Evolutionary conservation across 2,888 invertebrate species (phyloP), one percentile per base, ranked within the genome.

Genomic region (Pseudococcus jackbeardsleyi): DNA sequence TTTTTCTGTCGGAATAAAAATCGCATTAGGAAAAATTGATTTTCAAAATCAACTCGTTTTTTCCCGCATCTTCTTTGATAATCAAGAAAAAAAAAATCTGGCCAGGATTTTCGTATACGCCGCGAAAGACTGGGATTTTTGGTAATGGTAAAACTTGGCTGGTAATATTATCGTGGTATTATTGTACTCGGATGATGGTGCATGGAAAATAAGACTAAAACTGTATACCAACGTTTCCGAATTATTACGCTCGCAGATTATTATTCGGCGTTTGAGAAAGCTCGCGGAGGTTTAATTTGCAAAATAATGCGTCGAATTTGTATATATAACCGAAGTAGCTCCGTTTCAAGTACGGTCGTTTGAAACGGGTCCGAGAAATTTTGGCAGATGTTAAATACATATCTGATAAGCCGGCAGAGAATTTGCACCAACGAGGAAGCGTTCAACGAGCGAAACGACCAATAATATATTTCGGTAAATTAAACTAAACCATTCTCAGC

Each of bases 351-450:
- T 22, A 22, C 22, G 11, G 64, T 64, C 19, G 22, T 64, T 64
- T 64, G 22, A 64, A 64, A 19, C 64, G 64, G 19, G 64, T 22
- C 19, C 64, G 64, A 64, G n/a, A 64, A 64, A 64, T 64, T 64
- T 64, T 64, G 64, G 64, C 64, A 64, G 50, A 64, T 64, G 64
- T 64, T 50, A 50, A 50, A 50, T 50, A 50, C 50, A 17, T 50
- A 50, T 50, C 50, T 50, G 50, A 50, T 50, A 50, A 50, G 17
- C 50, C 50, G 26, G 26, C 26, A 33, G 26, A 50, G 50, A 17
- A 50, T 12, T 50, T 17, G 50, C 50, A 17, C 50, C 50, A 50
- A 0, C 64, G 9, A 50, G 5, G 22, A 7, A 0, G 7, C 64
- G 9, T 64, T 64, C 12, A 64, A 19, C 26, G 26, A 33, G 26